Conservation (phyloP, 2,888 invertebrate species). For the Timema cristinae region DNA sequence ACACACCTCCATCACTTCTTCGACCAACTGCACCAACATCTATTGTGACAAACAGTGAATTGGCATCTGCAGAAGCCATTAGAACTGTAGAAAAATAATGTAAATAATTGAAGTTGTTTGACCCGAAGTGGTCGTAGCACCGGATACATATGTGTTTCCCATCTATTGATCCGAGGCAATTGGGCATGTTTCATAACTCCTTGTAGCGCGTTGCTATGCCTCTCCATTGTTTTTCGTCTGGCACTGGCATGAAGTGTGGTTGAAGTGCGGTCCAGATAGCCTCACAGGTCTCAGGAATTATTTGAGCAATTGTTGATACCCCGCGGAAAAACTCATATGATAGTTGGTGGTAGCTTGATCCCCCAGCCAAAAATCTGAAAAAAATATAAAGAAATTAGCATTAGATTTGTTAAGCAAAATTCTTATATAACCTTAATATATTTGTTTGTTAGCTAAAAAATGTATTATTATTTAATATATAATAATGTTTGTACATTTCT, state of each 20-base stretch:
- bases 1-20: constrained; percentile 19
- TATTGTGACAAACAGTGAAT: constrained; percentile 14
- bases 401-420: background rate
- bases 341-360: constrained; percentile 8
- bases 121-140: background rate
- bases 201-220: background rate
- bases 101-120: background rate
- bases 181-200: constrained; percentile 16
- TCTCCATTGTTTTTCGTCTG: constrained; percentile 8
- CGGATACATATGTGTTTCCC: constrained; percentile 7
- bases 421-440: background rate
- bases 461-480: no score
- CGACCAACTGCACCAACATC: constrained; percentile 17
- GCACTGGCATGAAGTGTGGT: background rate
- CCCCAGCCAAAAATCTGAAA: background rate
- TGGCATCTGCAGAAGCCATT: constrained; percentile 5
- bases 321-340: constrained; percentile 6
- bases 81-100: constrained; percentile 13
- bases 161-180: constrained; percentile 13
- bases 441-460: no score
- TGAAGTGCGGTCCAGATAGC: constrained; percentile 12
- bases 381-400: background rate
- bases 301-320: constrained; percentile 11
- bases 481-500: no score
- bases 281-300: no score